These are phyloP conservation scores for Tragelaphus oryx DNA, from an alignment of 2,797 vertebrate species.

Conservation along the genomic window DNA sequence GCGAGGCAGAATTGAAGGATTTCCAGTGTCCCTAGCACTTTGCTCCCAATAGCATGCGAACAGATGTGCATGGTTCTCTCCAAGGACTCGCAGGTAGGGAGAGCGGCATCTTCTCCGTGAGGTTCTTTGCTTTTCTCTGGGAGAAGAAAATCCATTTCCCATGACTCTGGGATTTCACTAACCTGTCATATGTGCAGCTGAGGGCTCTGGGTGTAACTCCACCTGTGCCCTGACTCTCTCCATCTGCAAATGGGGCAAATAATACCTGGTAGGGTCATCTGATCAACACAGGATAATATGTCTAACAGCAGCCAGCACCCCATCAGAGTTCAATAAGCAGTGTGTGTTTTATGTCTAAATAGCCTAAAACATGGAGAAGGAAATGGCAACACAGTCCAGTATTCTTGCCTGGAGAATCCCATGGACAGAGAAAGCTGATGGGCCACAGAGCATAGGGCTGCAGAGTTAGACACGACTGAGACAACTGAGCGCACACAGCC, in stretches of 20 bases:
- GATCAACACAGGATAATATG: neutral
- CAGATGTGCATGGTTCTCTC: neutral
- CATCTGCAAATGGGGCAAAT: neutral
- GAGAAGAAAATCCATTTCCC: neutral
- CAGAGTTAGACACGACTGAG: neutral
- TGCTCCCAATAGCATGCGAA: neutral
- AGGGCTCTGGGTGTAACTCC: neutral
- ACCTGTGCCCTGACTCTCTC: neutral
- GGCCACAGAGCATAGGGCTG: neutral
- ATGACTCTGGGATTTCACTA: neutral
- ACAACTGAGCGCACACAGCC: no score
- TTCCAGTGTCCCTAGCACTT: neutral
- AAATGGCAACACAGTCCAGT: neutral
- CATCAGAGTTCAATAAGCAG: neutral
- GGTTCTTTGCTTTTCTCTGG: neutral
- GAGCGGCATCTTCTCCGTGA: neutral
- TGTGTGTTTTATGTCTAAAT: neutral
- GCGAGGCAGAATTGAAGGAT: fast-evolving
- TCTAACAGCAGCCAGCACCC: neutral
- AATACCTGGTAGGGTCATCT: neutral
- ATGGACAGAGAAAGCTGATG: neutral
- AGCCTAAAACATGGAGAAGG: neutral
- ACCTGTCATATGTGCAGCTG: fast-evolving
- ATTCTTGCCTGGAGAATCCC: neutral
- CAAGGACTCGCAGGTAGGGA: neutral